These are phyloP conservation scores for Ifrita kowaldi DNA, from an alignment of 2,113 vertebrate species.

Conservation along the genomic window DNA sequence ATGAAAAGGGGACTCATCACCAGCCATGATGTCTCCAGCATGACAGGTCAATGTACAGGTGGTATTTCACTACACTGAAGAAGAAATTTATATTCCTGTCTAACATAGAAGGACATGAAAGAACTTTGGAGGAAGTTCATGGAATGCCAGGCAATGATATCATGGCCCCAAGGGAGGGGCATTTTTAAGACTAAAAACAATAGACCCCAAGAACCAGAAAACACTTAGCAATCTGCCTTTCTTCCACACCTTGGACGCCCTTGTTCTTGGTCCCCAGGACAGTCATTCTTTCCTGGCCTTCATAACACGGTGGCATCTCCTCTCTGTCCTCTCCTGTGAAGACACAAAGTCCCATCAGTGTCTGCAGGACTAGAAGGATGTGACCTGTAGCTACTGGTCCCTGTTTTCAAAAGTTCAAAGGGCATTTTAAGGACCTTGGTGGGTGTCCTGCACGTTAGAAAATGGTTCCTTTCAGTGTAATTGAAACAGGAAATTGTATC, in stretches of 20 bases:
- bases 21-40: neutral
- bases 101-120: neutral
- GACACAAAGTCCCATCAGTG: accelerated
- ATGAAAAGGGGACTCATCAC: neutral
- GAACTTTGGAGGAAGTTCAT: neutral
- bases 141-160: neutral
- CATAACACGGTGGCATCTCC: neutral
- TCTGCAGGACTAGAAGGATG: neutral
- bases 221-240: neutral
- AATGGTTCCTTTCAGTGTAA: neutral
- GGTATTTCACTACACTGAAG: neutral
- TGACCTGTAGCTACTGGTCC: neutral
- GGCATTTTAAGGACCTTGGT: neutral
- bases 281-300: neutral
- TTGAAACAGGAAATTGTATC: neutral
- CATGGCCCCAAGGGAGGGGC: neutral
- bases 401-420: neutral
- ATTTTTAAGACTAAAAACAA: neutral
- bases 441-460: neutral
- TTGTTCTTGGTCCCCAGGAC: neutral
- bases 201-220: neutral
- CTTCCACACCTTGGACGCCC: neutral
- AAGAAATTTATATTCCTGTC: neutral
- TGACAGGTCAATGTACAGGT: neutral
- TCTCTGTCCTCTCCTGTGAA: neutral